Conservation (phyloP, 2,888 invertebrate genomes). For the Biston betularia region DNA sequence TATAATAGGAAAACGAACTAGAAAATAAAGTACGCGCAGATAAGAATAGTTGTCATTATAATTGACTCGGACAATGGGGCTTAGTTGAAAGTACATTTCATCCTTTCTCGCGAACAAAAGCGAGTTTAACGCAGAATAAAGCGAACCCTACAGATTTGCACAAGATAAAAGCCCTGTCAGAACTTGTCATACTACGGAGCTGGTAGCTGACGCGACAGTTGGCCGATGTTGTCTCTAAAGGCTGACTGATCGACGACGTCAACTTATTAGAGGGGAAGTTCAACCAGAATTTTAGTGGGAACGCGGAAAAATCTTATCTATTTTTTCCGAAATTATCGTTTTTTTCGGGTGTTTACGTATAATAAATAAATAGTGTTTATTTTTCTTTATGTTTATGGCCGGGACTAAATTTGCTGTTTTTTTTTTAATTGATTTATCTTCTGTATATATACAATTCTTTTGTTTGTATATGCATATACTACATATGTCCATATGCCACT, state of each 20-base stretch:
- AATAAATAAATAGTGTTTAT: too few relatives aligned
- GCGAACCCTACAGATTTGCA: slow-evolving; percentile 18
- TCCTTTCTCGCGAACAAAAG: slow-evolving; percentile 18
- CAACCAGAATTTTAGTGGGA: neutral
- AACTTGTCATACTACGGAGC: slow-evolving; percentile 8
- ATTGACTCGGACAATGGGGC: slow-evolving; percentile 4
- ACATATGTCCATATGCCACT: too few relatives aligned
- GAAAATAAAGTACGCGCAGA: neutral
- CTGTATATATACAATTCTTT: too few relatives aligned
- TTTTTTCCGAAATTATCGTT: too few relatives aligned
- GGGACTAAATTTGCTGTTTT: too few relatives aligned
- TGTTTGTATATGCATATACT: too few relatives aligned
- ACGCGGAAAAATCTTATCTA: neutral
- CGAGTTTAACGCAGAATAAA: slow-evolving; percentile 18
- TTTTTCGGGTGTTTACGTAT: too few relatives aligned
- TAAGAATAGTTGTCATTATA: slow-evolving; percentile 13
- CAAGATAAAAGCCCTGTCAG: slow-evolving; percentile 29
- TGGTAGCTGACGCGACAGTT: slow-evolving; percentile 15
- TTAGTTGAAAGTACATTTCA: slow-evolving; percentile 10
- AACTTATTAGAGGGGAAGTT: too few relatives aligned
- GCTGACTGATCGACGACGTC: neutral
- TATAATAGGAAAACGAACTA: neutral
- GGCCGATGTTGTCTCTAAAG: neutral
- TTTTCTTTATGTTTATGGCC: too few relatives aligned
- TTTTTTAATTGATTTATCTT: too few relatives aligned